Percentiles rank a stretch among this genome's conserved stretches.
These are phyloP conservation scores for Triplophysa yarkandensis DNA, from an alignment of 2,797 vertebrate species.

Conservation along the genomic window DNA sequence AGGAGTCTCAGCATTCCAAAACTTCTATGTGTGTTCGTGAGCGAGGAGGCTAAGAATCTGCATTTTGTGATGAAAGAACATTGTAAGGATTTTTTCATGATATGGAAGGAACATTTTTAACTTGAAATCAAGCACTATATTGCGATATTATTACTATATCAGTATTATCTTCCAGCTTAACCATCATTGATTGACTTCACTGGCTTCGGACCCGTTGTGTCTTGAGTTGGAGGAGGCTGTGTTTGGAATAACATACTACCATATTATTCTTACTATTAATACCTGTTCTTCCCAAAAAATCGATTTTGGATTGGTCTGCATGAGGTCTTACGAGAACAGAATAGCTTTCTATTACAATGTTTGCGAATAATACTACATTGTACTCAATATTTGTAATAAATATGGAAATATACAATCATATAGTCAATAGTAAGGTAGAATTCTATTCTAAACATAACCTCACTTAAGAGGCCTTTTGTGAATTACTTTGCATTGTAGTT, in stretches of 20 bases:
- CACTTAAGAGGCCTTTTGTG: conserved; percentile 16
- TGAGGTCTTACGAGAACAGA: too few species aligned
- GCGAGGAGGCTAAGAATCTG: neutral
- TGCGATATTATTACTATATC: conserved; percentile 21
- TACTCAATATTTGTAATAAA: neutral
- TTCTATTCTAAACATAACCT: conserved; percentile 6
- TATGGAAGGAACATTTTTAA: too few species aligned
- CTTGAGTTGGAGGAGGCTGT: conserved; percentile 1
- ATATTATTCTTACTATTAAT: neutral
- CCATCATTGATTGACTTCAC: conserved; percentile 9
- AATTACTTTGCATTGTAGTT: conserved; percentile 27
- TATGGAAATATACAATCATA: neutral
- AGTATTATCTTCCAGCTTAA: conserved; percentile 48
- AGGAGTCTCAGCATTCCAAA: conserved; percentile 12
- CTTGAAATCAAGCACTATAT: conserved; percentile 33
- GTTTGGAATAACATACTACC: neutral
- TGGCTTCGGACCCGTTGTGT: conserved; percentile 1
- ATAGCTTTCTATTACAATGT: too few species aligned
- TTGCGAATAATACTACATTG: neutral
- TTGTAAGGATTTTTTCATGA: neutral
- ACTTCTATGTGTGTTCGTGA: conserved; percentile 9
- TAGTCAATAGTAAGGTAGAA: neutral
- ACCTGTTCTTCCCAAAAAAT: neutral
- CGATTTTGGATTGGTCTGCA: too few species aligned
- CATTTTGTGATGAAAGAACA: conserved; percentile 11